phyloP scores from a whole-genome alignment of 2,797 vertebrate genomes.

The Acipenser ruthenus region DNA sequence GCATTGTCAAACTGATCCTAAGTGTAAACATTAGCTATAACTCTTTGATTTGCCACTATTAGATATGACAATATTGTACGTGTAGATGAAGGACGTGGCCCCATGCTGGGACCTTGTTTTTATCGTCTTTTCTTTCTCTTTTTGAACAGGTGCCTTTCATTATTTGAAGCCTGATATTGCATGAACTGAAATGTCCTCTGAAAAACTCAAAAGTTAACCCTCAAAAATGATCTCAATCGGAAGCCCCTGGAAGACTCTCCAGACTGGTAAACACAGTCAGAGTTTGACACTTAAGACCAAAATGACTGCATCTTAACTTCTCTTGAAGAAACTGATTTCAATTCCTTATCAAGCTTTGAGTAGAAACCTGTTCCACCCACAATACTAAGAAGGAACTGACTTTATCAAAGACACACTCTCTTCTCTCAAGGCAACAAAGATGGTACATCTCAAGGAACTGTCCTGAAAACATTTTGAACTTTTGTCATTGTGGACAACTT shows the following conservation, averaged over 20 bases:
- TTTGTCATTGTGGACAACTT: too few species aligned
- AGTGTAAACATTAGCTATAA: slow-evolving; percentile 72
- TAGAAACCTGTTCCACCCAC: slow-evolving; percentile 37
- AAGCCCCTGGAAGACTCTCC: slow-evolving; percentile 24
- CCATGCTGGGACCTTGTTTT: slow-evolving; percentile 59
- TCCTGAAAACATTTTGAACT: background rate
- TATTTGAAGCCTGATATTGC: slow-evolving; percentile 88
- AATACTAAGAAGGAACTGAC: slow-evolving; percentile 1
- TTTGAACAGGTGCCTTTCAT: slow-evolving; percentile 96
- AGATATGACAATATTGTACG: slow-evolving; percentile 67
- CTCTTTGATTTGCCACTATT: slow-evolving; percentile 66
- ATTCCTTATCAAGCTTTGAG: slow-evolving; percentile 19
- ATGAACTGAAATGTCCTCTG: slow-evolving; percentile 66
- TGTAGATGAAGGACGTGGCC: slow-evolving; percentile 57
- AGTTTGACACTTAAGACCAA: slow-evolving; percentile 41
- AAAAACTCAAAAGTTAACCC: slow-evolving; percentile 28
- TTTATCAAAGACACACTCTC: slow-evolving; percentile 2
- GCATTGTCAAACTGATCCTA: slow-evolving; percentile 74
- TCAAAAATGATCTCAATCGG: background rate
- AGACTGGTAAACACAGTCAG: slow-evolving; percentile 22
- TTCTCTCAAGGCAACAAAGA: slow-evolving; percentile 1
- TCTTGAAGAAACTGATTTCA: slow-evolving; percentile 18
- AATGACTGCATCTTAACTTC: slow-evolving; percentile 34
- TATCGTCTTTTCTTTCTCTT: slow-evolving; percentile 52
- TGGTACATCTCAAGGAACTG: background rate